phyloP scores from a whole-genome alignment of 2,113 vertebrate genomes.

The Zosterops pallidus region DNA sequence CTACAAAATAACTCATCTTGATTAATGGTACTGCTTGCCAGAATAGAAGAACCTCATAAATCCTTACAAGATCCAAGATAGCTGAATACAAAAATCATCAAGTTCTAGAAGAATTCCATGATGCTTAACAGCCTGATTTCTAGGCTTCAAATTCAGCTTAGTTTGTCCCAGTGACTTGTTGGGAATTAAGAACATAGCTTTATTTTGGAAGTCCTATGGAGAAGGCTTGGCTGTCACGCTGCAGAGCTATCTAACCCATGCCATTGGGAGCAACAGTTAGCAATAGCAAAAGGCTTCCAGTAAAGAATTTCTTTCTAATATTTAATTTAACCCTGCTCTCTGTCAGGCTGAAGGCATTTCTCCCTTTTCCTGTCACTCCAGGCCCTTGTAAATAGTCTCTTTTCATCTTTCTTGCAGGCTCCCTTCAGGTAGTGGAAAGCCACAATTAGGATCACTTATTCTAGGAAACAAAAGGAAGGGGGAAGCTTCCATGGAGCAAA shows the following conservation, averaged over 20 bases:
- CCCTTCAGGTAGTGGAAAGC: neutral
- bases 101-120: constrained; percentile 13
- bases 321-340: neutral
- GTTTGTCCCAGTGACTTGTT: neutral
- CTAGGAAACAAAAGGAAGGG: neutral
- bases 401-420: neutral
- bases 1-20: neutral
- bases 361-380: neutral
- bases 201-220: neutral
- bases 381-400: neutral
- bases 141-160: neutral
- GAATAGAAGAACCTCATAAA: neutral
- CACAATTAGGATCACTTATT: neutral
- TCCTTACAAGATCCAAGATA: neutral
- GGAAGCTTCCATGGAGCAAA: neutral
- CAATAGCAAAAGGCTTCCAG: neutral
- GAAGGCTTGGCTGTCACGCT: neutral
- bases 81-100: neutral
- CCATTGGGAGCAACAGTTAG: neutral
- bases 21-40: neutral
- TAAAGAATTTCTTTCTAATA: neutral
- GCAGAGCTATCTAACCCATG: neutral
- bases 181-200: neutral
- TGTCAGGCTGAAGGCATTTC: neutral
- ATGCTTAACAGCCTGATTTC: neutral